phyloP scores from a whole-genome alignment of 1,140 invertebrate species.

The Halesus radiatus region DNA sequence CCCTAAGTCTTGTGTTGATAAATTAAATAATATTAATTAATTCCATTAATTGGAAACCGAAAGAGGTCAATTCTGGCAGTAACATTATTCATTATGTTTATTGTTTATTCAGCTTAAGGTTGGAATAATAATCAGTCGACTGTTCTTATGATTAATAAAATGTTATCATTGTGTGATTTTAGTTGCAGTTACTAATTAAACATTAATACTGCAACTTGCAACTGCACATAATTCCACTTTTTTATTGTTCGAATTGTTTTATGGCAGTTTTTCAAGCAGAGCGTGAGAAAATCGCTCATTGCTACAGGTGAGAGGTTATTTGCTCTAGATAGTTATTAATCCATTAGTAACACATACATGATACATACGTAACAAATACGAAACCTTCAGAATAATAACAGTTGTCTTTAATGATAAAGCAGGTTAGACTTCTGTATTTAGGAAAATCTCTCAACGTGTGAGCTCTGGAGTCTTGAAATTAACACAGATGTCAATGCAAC shows the following conservation, averaged over 20 bases:
- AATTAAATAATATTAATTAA: neutral
- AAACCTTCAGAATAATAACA: too few species aligned
- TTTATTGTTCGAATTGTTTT: conserved; percentile 19
- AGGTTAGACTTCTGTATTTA: too few species aligned
- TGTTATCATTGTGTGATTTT: neutral
- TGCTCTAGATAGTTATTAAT: too few species aligned
- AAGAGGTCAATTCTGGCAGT: conserved; percentile 15
- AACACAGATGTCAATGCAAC: too few species aligned
- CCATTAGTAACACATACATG: too few species aligned
- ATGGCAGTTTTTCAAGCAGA: neutral
- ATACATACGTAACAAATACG: too few species aligned
- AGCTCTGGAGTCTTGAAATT: too few species aligned
- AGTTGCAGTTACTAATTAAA: neutral
- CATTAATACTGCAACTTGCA: neutral
- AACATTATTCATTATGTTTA: neutral
- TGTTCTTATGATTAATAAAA: conserved; percentile 11
- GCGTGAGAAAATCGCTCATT: neutral
- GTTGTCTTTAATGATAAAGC: too few species aligned
- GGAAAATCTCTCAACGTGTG: too few species aligned
- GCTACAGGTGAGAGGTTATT: neutral
- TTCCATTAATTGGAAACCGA: conserved; percentile 17
- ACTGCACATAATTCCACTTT: conserved; percentile 3
- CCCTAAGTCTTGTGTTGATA: neutral
- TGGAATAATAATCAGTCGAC: conserved; percentile 1
- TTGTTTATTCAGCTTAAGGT: conserved; percentile 37